Evolutionary conservation across 2,797 vertebrate species (phyloP), one percentile per base, ranked within the genome.

Genomic region (Telmatherina bonti): DNA sequence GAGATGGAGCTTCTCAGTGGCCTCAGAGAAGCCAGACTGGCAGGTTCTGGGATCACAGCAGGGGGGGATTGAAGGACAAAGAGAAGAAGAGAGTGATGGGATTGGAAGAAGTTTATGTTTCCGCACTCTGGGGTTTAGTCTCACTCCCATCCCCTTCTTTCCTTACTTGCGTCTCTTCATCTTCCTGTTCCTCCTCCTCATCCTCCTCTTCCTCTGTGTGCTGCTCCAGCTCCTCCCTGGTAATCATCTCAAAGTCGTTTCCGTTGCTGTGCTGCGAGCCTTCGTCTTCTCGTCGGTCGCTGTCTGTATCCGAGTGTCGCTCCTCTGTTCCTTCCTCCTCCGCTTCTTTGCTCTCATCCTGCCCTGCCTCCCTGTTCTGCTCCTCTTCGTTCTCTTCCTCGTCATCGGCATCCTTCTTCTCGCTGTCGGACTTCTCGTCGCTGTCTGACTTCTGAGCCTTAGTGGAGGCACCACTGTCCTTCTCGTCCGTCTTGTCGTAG

Each of bases 211-310:
- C 97, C 57, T 97, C 97, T 4, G 98, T 99, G 86, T 99, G 96
- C 92, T 99, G 97, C 87, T 99, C 98, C 87, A 99, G 94, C 95
- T 99, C 98, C 83, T 99, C 98, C 82, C 97, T 97, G 88, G 97
- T 99, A 92, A 99, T 99, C 97, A 99, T 98, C 95, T 99, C 98
- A 94, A 99, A 99, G 95, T 99, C 98, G 93, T 99, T 99, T 73
- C 97, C 98, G 76, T 97, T 99, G 96, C 98, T 99, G 94, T 99
- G 98, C 73, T 99, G 98, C 62, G 98, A 99, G 7, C 96, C 95
- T 66, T 99, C 98, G 1, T 99, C 97, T 82, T 99, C 98, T 16
- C 96, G 91, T 43, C 96, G 95, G 91, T 99, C 97, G 88, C 97
- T 97, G 95, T 99, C 98, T 36, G 97, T 97, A 91, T 99, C 98